Evolutionary conservation across 1,140 invertebrate species (phyloP), one percentile per base, ranked within the genome.

Genomic region (Drosophila subpulchrella): DNA sequence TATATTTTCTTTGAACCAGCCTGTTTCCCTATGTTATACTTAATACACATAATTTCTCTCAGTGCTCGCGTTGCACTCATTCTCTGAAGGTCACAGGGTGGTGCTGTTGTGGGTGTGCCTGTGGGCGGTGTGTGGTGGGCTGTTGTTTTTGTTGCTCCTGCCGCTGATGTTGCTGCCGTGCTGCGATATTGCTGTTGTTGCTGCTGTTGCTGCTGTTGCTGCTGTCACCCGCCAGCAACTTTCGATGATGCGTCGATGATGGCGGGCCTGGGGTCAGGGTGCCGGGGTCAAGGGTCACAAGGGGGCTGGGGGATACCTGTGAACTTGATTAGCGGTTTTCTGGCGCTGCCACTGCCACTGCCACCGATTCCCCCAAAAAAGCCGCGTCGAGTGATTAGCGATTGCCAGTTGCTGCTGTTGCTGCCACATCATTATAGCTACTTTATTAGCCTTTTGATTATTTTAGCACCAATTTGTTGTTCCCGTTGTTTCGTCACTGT

Each of bases 311-410:
- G 66, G 50, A 63, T 71, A 78, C 79, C 86, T 90, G 77, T 61
- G 62, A 81, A 86, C 80, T 91, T 91, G 88, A 91, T 91, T 91
- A 91, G 88, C 88, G 88, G 88, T 91, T 84, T 67, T 41, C 61
- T 48, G 62, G 6, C 34, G 54, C 48, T 66, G 58, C 58, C 32
- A 15, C 11, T 10, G 41, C 56, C 27, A 30, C 60, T 20, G 15
- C n/a, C 32, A 34, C 8, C 27, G 27, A 15, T n/a, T 42, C 6
- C 8, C 58, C 42, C 36, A 56, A 71, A 60, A 53, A 47, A 44
- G 41, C 53, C 62, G 57, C 56, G 24, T 48, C 63, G 72, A 82
- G 60, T 82, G 72, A 75, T 78, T 78, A 70, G 75, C 50, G 42
- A 32, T 60, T 39, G 60, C 17, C 56, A 53, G 67, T 32, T 55